Base-by-base conservation (phyloP, 2,888 invertebrate species). In the Stenodema calcarata region DNA sequence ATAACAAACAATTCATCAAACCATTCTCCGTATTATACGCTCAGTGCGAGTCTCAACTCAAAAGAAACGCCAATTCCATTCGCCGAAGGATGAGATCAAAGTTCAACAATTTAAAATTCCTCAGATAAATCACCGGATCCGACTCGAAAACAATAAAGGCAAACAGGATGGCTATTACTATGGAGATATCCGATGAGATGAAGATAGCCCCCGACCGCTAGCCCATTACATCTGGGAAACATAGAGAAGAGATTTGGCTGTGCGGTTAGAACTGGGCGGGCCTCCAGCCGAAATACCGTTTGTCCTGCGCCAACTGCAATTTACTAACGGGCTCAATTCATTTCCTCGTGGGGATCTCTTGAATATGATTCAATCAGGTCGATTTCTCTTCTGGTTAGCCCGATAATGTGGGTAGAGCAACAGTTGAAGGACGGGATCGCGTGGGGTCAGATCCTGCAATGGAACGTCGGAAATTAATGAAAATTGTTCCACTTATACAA, bases 121-220 rank as follows among this genome's bases (percentile, higher is more conserved):
- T 23, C 18, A 41, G 27, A 78, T 44, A 78, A 78, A 78, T 78
- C 78, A 27, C 23, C 27, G 6, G 11, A n/a, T 16, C 18, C 27
- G 76, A 76, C n/a, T 78, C 41, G 47, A 44, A 78, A 78, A 78
- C 78, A 78, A 78, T 78, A 44, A 78, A 44, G 78, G 78, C 41
- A 78, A 78, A 78, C 78, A 78, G 30, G 44, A 78, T 44, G 42
- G 42, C 41, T 44, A 62, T 62, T 62, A 62, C 62, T 62, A 62
- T 62, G 62, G 62, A 62, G 62, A 62, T 62, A 62, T 62, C 62
- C 62, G 62, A 23, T 23, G 62, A 23, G 44, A 78, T 78, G 47
- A 44, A 78, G 78, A 78, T 78, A 44, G 44, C 78, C 78, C 78
- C 44, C 44, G 44, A 78, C 78, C 78, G 78, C 78, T 78, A 44